Base-by-base conservation (phyloP, 2,888 invertebrate genomes). In the Lydus trimaculatus region DNA sequence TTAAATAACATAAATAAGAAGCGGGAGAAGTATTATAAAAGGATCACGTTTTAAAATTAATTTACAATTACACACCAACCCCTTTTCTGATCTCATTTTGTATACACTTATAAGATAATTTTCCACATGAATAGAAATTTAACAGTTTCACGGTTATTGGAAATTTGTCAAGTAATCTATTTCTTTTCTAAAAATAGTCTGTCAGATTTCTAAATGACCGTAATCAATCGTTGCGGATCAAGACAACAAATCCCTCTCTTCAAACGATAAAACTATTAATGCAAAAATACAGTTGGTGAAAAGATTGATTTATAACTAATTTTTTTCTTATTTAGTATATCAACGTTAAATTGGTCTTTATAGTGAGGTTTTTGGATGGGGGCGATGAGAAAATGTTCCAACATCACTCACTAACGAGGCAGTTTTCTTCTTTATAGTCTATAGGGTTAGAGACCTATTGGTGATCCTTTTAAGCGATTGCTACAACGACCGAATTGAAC, bases 401-500 rank as follows among this genome's bases (percentile, higher is more conserved):
- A 36, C 61, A 61, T 61, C 39, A 61, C 61, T 65, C 61, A 70
- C 71, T 76, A 76, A 76, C 75, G 73, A 76, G 67, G 70, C 72
- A 68, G 69, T 73, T 72, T 56, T 69, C 70, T 74, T 66, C 72
- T 72, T 72, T 72, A 72, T 66, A 75, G 72, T 71, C 66, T 65
- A 67, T 52, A 63, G 72, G 65, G 63, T 43, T 60, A 69, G 61
- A 67, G 70, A 67, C 63, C 70, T 69, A 63, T 56, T 67, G 67
- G 69, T 65, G 73, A 67, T 69, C 72, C 72, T 72, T 72, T 72
- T 74, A 76, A 76, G 71, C 73, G 71, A 73, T 73, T 73, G 74
- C 75, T 70, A 63, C 64, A 69, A 56, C 11, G 70, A 71, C 75
- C 61, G 69, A 72, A 73, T 75, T 72, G 76, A 71, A 69, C 70